These are phyloP conservation scores for Zaprionus inermis DNA, from an alignment of 1,140 invertebrate genomes.

Conservation along the genomic window DNA sequence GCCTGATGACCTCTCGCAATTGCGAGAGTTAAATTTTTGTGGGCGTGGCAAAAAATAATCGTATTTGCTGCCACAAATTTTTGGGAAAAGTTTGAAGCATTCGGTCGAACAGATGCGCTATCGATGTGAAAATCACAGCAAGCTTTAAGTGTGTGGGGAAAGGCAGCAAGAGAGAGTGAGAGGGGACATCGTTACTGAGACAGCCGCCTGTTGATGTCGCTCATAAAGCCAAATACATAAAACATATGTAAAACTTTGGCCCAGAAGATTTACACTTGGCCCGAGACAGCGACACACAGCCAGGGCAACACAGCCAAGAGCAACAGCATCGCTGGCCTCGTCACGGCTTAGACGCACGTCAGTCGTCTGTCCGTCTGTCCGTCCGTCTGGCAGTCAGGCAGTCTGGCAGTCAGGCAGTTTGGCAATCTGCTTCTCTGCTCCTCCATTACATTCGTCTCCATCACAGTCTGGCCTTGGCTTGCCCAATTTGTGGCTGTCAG, in stretches of 20 bases:
- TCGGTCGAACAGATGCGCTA: slow-evolving; percentile 8
- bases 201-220: slow-evolving; percentile 34
- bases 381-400: slow-evolving; percentile 2
- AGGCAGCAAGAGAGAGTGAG: background rate
- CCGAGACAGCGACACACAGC: slow-evolving; percentile 27
- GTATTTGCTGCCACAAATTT: background rate
- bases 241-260: slow-evolving; percentile 48
- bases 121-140: slow-evolving; percentile 29
- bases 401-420: background rate
- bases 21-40: slow-evolving; percentile 7
- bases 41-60: slow-evolving; percentile 23
- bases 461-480: slow-evolving; percentile 46
- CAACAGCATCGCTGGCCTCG: slow-evolving; percentile 19
- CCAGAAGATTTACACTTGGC: slow-evolving; percentile 50
- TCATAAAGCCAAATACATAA: slow-evolving; percentile 52
- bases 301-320: background rate
- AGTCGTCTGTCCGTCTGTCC: background rate
- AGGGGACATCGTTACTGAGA: background rate
- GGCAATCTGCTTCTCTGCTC: background rate
- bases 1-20: slow-evolving; percentile 20
- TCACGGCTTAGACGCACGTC: slow-evolving; percentile 37
- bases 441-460: background rate
- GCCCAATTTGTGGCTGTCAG: slow-evolving; percentile 71
- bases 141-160: background rate
- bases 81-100: slow-evolving; percentile 17